Base-by-base conservation (phyloP, 2,797 vertebrate genomes). In the Argyrosomus regius region DNA sequence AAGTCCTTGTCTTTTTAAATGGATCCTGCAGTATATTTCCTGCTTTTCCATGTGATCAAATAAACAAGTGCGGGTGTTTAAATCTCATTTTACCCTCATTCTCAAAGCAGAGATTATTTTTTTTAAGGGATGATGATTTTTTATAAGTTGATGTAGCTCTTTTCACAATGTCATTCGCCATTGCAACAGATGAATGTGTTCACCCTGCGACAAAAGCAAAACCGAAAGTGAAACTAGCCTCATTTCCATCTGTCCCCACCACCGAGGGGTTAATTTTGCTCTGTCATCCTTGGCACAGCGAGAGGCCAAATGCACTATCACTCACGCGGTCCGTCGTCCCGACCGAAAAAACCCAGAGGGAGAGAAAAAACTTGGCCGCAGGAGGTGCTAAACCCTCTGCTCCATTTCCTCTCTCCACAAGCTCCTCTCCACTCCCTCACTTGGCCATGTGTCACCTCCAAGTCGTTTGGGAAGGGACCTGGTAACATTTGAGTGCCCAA, bases 341-440 rank as follows among this genome's bases (percentile, higher is more conserved):
- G 68, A 88, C 73, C 73, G 58, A 72, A 89, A 77, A 82, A 77
- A 89, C 88, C 87, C 84, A 84, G 82, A 78, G 89, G 88, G 90
- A 92, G 87, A 83, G 81, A 78, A 83, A 90, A 87, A 87, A 88
- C 75, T 93, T 94, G 92, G 92, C 93, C 83, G 53, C 85, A 83
- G 94, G 91, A 94, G 91, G 93, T 92, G 93, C 89, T 94, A 94
- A 95, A 95, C 93, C 94, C 94, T 93, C 91, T 94, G 93, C 92
- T 95, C 94, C 92, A 92, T 94, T 95, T 95, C 93, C 95, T 95
- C 91, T 93, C 93, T 81, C 88, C 92, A 90, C 94, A 93, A 93
- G 90, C 87, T 77, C 76, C 82, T 78, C 88, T 86, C 83, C 77
- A 61, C 90, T 91, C 90, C 84, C 88, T 67, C 84, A 68, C 87